Evolutionary conservation across 2,113 vertebrate species (phyloP), one percentile per base, ranked within the genome.

Genomic region (Meriones unguiculatus): DNA sequence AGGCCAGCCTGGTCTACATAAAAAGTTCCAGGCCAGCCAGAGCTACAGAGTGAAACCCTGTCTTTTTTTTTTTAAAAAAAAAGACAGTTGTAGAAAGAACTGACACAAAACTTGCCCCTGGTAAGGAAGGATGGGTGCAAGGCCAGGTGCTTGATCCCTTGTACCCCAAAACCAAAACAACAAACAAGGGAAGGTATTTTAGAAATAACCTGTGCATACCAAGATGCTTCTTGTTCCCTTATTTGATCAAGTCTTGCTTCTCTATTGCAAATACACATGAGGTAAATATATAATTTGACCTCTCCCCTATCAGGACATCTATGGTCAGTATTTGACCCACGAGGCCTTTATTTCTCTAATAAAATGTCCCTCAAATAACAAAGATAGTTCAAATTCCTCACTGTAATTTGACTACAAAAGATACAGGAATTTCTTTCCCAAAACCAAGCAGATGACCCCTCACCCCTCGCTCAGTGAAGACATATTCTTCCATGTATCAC

Each of bases 241-340:
- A 64, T 46, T 32, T 93, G n/a, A 62, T 2, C 41, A 24, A 70
- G 17, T 69, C 46, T 32, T 78, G 92, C 72, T 17, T 57, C 80
- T 90, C 76, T 69, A 62, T 12, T 88, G 15, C n/a, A 89, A 78
- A 91, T 0, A 84, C 3, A 32, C n/a, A 91, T 52, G 52, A 67
- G 57, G 4, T n/a, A 93, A 69, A 95, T 30, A 77, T 25, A 62
- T 25, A 50, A n/a, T 24, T n/a, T 77, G 81, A 82, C 35, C 30
- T 20, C 12, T 67, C 25, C 2, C 18, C 46, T 2, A 50, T 41
- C 35, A 28, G 0, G 65, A 75, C 46, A 72, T 24, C 75, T n/a
- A 1, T 72, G 73, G 93, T 91, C 89, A 92, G 89, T 41, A 94
- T 54, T 94, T 57, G 82, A 87, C 14, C 69, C n/a, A 91, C 20